Conservation (phyloP, 1,140 invertebrate species). For the Oncopodura yosiiana region DNA sequence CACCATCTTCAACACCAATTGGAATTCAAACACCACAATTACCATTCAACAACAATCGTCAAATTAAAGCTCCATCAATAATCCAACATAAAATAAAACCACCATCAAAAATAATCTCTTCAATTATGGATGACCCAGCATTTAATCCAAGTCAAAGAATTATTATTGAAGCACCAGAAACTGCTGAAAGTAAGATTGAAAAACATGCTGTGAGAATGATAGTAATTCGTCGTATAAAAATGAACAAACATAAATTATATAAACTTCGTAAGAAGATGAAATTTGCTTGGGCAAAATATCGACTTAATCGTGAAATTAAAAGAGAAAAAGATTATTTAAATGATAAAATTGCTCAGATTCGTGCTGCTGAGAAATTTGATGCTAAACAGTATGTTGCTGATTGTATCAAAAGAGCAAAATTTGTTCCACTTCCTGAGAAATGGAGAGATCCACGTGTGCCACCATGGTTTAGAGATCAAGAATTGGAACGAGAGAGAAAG, state of each 20-base stretch:
- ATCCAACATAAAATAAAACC: too few relatives aligned
- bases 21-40: too few relatives aligned
- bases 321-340: conserved; percentile 69
- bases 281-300: conserved; percentile 56
- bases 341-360: conserved; percentile 55
- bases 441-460: conserved; percentile 57
- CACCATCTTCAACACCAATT: too few relatives aligned
- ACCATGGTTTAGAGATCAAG: conserved; percentile 50
- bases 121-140: conserved; percentile 13
- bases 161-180: conserved; percentile 14
- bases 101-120: too few relatives aligned
- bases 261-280: conserved; percentile 70
- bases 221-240: conserved; percentile 67
- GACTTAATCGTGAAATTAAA: conserved; percentile 53
- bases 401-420: conserved; percentile 51
- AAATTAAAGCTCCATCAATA: too few relatives aligned
- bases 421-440: conserved; percentile 50
- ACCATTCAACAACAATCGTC: too few relatives aligned
- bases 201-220: conserved; percentile 63
- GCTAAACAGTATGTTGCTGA: conserved; percentile 58
- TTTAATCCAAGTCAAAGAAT: neutral
- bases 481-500: conserved; percentile 34
- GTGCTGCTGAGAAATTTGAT: conserved; percentile 62
- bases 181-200: conserved; percentile 36
- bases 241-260: conserved; percentile 72